These are phyloP conservation scores for Regulus satrapa DNA, from an alignment of 2,113 vertebrate genomes.

Conservation along the genomic window DNA sequence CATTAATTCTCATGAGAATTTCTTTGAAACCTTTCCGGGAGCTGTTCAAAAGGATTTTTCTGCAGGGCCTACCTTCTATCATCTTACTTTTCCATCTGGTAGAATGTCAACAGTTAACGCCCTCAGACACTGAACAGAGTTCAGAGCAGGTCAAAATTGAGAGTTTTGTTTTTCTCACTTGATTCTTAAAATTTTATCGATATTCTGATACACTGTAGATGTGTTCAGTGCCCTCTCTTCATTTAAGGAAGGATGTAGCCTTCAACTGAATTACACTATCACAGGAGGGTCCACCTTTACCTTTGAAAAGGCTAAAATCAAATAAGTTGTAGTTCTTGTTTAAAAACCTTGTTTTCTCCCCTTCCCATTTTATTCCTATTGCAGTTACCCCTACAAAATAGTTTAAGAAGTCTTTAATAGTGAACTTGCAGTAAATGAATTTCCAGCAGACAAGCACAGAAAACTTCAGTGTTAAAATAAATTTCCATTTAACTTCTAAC, in stretches of 20 bases:
- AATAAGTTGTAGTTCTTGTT: background rate
- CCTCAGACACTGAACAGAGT: background rate
- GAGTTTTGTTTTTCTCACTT: background rate
- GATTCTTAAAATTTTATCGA: background rate
- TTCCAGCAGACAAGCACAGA: background rate
- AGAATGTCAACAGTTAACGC: background rate
- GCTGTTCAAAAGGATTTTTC: background rate
- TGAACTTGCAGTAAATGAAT: background rate
- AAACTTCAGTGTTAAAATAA: background rate
- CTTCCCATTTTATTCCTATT: background rate
- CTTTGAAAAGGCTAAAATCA: background rate
- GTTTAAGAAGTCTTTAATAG: background rate
- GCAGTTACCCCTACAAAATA: background rate
- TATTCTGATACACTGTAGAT: background rate
- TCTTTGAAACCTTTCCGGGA: background rate
- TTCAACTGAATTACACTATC: background rate
- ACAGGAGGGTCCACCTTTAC: background rate
- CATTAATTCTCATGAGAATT: background rate
- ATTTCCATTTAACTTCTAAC: background rate
- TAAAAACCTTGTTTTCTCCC: background rate
- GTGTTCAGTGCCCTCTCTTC: background rate
- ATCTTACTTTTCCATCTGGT: background rate
- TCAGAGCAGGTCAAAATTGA: background rate
- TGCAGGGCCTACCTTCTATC: background rate
- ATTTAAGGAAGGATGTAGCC: background rate